phyloP scores from a whole-genome alignment of 2,797 vertebrate species.

The Alosa sapidissima region DNA sequence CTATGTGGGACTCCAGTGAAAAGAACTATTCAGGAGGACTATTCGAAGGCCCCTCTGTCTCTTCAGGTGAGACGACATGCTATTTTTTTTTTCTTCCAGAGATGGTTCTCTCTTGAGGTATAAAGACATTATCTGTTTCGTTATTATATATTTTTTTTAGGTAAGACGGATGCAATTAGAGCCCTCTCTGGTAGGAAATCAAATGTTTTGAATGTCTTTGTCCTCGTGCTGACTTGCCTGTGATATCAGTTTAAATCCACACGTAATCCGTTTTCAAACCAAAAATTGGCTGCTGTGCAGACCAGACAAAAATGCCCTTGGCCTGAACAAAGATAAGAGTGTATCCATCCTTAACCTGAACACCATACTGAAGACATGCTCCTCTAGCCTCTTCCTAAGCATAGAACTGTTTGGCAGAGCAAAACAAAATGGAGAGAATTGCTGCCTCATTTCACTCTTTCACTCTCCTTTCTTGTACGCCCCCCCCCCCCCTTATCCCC shows the following conservation, averaged over 20 bases:
- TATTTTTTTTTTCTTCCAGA: background rate
- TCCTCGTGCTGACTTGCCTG: background rate
- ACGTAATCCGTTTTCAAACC: background rate
- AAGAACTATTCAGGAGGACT: background rate
- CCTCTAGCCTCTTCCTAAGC: background rate
- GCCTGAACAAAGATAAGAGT: background rate
- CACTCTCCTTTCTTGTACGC: background rate
- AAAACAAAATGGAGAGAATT: background rate
- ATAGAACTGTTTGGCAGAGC: background rate
- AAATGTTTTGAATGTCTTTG: background rate
- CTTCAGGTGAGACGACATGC: background rate
- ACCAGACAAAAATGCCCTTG: background rate
- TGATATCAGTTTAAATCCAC: background rate
- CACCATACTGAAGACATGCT: background rate
- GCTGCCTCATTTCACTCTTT: background rate
- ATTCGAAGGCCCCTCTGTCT: background rate
- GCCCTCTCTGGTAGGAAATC: background rate
- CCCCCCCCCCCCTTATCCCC: background rate
- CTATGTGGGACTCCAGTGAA: background rate
- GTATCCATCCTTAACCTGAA: background rate
- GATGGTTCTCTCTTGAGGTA: too few relatives aligned
- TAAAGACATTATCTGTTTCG: too few relatives aligned
- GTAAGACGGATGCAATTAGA: background rate
- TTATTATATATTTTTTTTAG: background rate
- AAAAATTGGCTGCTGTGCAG: background rate